A percentile compares a stretch with the other conserved stretches of the same genome.
These are phyloP conservation scores for Aricia artaxerxes DNA, from an alignment of 2,888 invertebrate genomes.

Conservation along the genomic window DNA sequence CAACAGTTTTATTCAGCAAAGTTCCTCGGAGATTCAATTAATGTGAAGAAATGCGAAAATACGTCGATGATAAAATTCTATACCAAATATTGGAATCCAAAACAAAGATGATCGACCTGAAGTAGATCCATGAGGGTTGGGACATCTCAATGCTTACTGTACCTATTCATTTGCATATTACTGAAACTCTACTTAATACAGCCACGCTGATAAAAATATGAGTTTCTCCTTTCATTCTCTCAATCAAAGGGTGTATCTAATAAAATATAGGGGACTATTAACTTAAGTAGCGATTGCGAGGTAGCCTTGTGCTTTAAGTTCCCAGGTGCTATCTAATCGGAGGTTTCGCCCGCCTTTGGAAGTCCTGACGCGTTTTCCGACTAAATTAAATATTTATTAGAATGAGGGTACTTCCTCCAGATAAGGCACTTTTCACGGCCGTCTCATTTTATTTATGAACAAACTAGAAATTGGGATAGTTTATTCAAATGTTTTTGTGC, in stretches of 20 bases:
- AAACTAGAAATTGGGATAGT: slow-evolving; percentile 8
- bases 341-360: slow-evolving; percentile 63
- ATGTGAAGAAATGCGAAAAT: too few relatives aligned
- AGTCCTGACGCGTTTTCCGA: slow-evolving; percentile 58
- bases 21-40: not conserved
- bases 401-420: slow-evolving; percentile 65
- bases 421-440: slow-evolving; percentile 66
- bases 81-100: not conserved
- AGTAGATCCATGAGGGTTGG: not conserved
- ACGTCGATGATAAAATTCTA: not conserved
- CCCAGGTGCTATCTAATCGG: slow-evolving; percentile 77
- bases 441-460: slow-evolving; percentile 30
- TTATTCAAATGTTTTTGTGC: slow-evolving; percentile 18
- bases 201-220: too few relatives aligned
- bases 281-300: not conserved
- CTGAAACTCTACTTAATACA: too few relatives aligned
- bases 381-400: slow-evolving; percentile 75
- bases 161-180: too few relatives aligned
- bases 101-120: not conserved
- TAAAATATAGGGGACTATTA: not conserved
- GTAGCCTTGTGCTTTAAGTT: slow-evolving; percentile 61
- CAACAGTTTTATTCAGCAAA: not conserved
- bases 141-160: not conserved
- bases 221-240: not conserved
- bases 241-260: not conserved